Conservation (phyloP, 2,113 vertebrate species). For the Callipepla squamata region DNA sequence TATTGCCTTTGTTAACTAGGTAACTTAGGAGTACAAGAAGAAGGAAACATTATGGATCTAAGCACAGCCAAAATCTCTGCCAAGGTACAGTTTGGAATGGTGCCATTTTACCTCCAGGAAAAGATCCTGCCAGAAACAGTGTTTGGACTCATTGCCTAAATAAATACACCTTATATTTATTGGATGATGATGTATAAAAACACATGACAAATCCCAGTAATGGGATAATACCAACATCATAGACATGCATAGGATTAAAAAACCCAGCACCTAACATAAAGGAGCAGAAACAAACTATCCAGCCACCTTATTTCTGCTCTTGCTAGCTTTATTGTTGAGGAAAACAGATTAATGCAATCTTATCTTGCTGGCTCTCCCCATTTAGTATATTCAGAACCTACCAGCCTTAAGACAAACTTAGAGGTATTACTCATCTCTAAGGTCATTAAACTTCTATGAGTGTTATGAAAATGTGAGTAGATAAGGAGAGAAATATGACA, state of each 20-base stretch:
- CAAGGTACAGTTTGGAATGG: slow-evolving; percentile 39
- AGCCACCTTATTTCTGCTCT: not conserved
- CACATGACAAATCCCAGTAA: not conserved
- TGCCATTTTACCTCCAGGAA: slow-evolving; percentile 52
- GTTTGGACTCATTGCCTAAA: slow-evolving; percentile 30
- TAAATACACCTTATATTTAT: not conserved
- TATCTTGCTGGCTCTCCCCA: not conserved
- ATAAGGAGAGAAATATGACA: not conserved
- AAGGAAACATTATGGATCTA: not conserved
- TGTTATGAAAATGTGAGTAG: not conserved
- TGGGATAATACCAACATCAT: not conserved
- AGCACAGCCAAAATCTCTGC: slow-evolving; percentile 34
- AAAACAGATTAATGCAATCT: not conserved
- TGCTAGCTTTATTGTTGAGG: not conserved
- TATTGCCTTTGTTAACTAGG: not conserved
- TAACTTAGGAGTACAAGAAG: not conserved
- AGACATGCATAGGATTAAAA: not conserved
- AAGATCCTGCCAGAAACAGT: slow-evolving; percentile 15
- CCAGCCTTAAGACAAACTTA: rapidly evolving
- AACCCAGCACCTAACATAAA: not conserved
- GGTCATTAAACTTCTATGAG: not conserved
- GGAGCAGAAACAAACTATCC: not conserved
- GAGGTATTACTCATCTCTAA: not conserved
- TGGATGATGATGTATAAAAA: slow-evolving; percentile 6
- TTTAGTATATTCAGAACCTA: not conserved